These are phyloP conservation scores for Drosophila tristis DNA, from an alignment of 1,140 invertebrate species.

Conservation along the genomic window DNA sequence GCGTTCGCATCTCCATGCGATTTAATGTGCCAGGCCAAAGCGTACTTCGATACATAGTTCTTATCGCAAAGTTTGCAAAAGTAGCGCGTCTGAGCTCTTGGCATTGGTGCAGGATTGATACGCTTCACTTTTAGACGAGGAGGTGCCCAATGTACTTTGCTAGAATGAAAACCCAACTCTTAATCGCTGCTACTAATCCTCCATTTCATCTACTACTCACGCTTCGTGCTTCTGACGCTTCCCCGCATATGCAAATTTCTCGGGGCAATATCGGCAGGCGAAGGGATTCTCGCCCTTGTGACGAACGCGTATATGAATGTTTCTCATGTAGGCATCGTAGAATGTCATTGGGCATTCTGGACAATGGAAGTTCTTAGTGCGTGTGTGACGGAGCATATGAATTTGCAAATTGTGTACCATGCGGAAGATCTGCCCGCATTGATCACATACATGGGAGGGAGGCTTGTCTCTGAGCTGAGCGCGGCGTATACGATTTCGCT, in stretches of 20 bases:
- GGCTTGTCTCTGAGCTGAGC: slow-evolving; percentile 53
- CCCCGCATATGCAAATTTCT: slow-evolving; percentile 52
- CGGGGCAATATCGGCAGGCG: slow-evolving; percentile 43
- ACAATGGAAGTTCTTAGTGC: slow-evolving; percentile 61
- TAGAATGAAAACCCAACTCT: slow-evolving; percentile 10
- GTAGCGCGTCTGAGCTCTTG: slow-evolving; percentile 26
- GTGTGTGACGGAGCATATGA: slow-evolving; percentile 57
- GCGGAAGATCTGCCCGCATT: slow-evolving; percentile 61
- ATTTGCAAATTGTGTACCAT: slow-evolving; percentile 63
- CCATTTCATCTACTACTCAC: slow-evolving; percentile 11
- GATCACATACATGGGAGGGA: slow-evolving; percentile 61
- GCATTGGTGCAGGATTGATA: slow-evolving; percentile 39
- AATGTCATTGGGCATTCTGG: slow-evolving; percentile 57
- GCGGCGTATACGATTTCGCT: slow-evolving; percentile 57
- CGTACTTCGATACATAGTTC: slow-evolving; percentile 61
- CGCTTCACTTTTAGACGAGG: slow-evolving; percentile 48
- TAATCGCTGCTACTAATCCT: no score
- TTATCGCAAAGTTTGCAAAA: slow-evolving; percentile 55
- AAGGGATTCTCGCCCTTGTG: slow-evolving; percentile 62
- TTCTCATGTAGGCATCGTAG: slow-evolving; percentile 68
- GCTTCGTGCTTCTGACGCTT: slow-evolving; percentile 60
- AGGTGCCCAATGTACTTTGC: slow-evolving; percentile 54
- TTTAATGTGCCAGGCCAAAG: slow-evolving; percentile 54
- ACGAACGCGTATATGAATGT: slow-evolving; percentile 60
- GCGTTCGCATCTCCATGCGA: slow-evolving; percentile 36